Conservation (phyloP, 2,797 vertebrate species). For the Xenops minutus region DNA sequence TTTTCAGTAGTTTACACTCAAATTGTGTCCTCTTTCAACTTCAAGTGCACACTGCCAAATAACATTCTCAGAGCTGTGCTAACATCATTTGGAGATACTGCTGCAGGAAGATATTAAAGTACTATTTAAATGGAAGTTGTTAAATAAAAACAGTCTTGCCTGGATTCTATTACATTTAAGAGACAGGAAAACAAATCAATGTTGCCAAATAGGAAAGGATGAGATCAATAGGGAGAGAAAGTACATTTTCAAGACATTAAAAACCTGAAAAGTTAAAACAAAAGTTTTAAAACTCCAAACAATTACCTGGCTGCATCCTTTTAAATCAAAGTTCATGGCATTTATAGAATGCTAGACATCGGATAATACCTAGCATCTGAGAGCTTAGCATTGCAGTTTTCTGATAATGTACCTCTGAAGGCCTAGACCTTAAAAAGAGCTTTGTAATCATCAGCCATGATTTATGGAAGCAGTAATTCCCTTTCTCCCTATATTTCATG, state of each 20-base stretch:
- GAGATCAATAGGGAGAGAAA: conserved; percentile 44
- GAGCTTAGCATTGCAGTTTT: conserved; percentile 49
- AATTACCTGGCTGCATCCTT: conserved; percentile 48
- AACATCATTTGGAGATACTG: conserved; percentile 1
- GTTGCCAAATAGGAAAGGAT: conserved; percentile 25
- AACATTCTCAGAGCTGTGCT: neutral
- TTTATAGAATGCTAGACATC: conserved; percentile 32
- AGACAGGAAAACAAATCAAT: conserved; percentile 55
- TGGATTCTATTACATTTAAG: conserved; percentile 15
- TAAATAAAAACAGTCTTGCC: conserved; percentile 40
- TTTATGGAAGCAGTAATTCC: conserved; percentile 52
- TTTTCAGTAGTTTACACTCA: neutral
- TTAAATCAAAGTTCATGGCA: conserved; percentile 44
- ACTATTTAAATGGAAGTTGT: conserved; percentile 16
- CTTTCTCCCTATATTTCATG: neutral
- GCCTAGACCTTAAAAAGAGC: conserved; percentile 5
- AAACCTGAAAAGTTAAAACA: conserved; percentile 26
- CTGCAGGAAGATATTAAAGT: conserved; percentile 19
- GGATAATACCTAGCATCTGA: neutral
- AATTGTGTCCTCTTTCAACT: neutral
- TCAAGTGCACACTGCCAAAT: neutral
- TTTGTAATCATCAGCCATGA: conserved; percentile 3
- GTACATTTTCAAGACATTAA: conserved; percentile 39
- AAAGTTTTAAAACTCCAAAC: conserved; percentile 32
- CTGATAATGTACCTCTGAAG: conserved; percentile 42